phyloP scores from a whole-genome alignment of 2,888 invertebrate species.

The Osmoderma eremita region DNA sequence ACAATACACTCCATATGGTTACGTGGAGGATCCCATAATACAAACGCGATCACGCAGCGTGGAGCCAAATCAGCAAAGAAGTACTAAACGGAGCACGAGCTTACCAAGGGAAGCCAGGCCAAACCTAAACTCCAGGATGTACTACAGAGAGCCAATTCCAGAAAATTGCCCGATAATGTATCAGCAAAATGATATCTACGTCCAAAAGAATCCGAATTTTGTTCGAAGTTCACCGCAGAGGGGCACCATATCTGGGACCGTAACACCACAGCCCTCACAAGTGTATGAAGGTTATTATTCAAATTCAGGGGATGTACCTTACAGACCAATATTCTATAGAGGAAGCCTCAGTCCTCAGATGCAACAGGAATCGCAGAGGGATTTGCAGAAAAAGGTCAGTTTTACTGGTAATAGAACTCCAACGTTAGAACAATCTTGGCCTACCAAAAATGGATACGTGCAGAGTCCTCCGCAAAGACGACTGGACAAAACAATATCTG shows the following conservation, averaged over 20 bases:
- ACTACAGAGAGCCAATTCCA: slow-evolving; percentile 46
- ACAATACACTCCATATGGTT: slow-evolving; percentile 54
- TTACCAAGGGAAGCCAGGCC: slow-evolving; percentile 55
- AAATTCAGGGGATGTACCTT: slow-evolving; percentile 48
- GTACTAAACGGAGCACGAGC: slow-evolving; percentile 62
- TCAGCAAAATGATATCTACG: slow-evolving; percentile 37
- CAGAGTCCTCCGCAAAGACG: slow-evolving; percentile 61
- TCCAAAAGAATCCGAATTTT: slow-evolving; percentile 50
- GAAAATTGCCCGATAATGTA: slow-evolving; percentile 45
- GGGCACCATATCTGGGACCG: slow-evolving; percentile 47
- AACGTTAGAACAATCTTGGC: slow-evolving; percentile 60
- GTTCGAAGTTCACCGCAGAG: slow-evolving; percentile 52
- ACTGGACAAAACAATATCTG: slow-evolving; percentile 47
- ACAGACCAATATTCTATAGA: slow-evolving; percentile 66
- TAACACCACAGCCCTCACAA: slow-evolving; percentile 6
- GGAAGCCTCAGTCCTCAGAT: slow-evolving; percentile 62
- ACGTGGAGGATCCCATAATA: slow-evolving; percentile 57
- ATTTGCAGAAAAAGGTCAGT: slow-evolving; percentile 66
- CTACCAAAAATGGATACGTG: slow-evolving; percentile 64
- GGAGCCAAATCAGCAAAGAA: slow-evolving; percentile 61
- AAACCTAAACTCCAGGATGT: slow-evolving; percentile 13
- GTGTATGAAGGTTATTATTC: slow-evolving; percentile 39
- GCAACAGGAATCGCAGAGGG: slow-evolving; percentile 58
- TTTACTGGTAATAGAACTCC: slow-evolving; percentile 60
- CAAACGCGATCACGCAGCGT: slow-evolving; percentile 63